These are phyloP conservation scores for Gymnosoma rotundatum DNA, from an alignment of 2,888 invertebrate genomes.

Conservation along the genomic window DNA sequence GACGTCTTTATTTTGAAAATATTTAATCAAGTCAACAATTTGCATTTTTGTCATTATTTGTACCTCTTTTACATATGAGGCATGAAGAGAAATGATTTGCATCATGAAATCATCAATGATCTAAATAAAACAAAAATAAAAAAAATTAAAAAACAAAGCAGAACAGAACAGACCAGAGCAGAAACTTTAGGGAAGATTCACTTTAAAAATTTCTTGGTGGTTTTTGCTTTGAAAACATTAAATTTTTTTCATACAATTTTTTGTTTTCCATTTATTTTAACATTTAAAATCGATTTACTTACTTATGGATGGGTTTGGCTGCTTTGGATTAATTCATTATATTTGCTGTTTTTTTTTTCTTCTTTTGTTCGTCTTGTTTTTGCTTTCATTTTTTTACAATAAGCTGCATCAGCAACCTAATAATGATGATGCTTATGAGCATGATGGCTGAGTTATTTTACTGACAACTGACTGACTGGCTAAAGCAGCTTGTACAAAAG, in stretches of 20 bases:
- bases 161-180: not conserved
- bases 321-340: conserved; percentile 69
- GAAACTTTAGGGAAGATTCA: conserved; percentile 58
- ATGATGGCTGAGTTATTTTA: conserved; percentile 49
- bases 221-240: conserved; percentile 38
- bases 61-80: conserved; percentile 37
- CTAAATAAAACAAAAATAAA: conserved; percentile 25
- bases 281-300: conserved; percentile 67
- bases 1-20: conserved; percentile 68
- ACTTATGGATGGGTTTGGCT: conserved; percentile 62
- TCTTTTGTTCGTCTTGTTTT: conserved; percentile 11
- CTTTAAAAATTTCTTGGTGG: conserved; percentile 52
- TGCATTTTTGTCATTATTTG: conserved; percentile 71
- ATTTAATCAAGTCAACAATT: conserved; percentile 71
- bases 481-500: conserved; percentile 31
- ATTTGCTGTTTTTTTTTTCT: conserved; percentile 30
- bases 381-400: not conserved
- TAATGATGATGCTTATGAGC: conserved; percentile 27
- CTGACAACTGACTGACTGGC: conserved; percentile 61
- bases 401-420: conserved; percentile 6
- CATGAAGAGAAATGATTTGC: conserved; percentile 60
- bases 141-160: not conserved
- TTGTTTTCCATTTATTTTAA: conserved; percentile 34
- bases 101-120: conserved; percentile 62
- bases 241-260: no score